Conservation (phyloP, 2,888 invertebrate species). For the Mythimna ferrago region DNA sequence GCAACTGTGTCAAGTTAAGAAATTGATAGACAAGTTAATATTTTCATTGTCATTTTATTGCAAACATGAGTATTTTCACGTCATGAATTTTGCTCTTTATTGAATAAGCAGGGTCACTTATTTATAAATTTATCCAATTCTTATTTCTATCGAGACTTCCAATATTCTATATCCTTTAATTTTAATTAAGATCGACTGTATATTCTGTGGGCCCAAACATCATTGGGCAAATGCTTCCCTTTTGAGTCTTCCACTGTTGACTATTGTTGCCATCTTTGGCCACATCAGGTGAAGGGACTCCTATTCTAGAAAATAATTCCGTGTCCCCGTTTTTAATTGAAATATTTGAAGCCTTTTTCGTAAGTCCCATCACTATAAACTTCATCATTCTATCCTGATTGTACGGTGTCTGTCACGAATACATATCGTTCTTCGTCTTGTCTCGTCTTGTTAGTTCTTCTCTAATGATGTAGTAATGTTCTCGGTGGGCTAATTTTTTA, state of each 20-base stretch:
- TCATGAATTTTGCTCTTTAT: conserved; percentile 11
- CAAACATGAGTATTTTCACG: conserved; percentile 11
- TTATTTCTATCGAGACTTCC: conserved; percentile 23
- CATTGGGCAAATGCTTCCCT: conserved; percentile 28
- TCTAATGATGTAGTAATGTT: conserved; percentile 72
- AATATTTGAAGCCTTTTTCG: neutral
- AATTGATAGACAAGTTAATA: conserved; percentile 31
- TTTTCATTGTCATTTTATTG: conserved; percentile 25
- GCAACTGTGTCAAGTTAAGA: conserved; percentile 36
- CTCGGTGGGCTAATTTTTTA: conserved; percentile 71
- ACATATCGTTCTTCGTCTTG: conserved; percentile 87
- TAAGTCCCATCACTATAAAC: conserved; percentile 9
- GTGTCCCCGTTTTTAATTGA: conserved; percentile 13
- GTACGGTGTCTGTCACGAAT: conserved; percentile 78
- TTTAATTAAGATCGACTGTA: conserved; percentile 24
- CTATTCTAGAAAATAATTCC: conserved; percentile 15
- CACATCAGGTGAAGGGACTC: conserved; percentile 23
- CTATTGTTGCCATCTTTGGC: conserved; percentile 25
- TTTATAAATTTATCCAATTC: conserved; percentile 13
- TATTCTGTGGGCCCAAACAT: conserved; percentile 11
- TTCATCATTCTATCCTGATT: conserved; percentile 65
- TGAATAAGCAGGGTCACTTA: conserved; percentile 18
- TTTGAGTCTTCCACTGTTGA: conserved; percentile 49
- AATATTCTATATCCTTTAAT: conserved; percentile 21
- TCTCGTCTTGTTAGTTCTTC: conserved; percentile 77